Evolutionary conservation across 2,797 vertebrate genomes (phyloP).

Genomic region (Coreius guichenoti): DNA sequence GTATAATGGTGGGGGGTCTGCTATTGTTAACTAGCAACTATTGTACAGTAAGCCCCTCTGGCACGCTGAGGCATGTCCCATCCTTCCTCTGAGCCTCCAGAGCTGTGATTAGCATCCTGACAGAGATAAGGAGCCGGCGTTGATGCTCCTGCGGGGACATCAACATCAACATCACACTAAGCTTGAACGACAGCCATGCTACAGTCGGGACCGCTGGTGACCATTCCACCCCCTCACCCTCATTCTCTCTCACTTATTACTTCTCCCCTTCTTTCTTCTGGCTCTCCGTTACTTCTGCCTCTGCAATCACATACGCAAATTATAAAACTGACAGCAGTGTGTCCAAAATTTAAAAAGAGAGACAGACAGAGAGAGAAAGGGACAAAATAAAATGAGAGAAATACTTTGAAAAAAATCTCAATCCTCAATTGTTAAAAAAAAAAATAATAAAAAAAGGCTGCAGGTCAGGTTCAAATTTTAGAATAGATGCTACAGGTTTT

Average conservation of each 20-base stretch:
- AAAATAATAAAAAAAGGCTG: background rate
- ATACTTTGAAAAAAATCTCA: background rate
- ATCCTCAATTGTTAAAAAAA: background rate
- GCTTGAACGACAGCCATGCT: slow-evolving; percentile 43
- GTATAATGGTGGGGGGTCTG: background rate
- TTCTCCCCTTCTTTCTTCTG: slow-evolving; percentile 24
- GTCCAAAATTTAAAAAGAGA: background rate
- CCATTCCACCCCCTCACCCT: background rate
- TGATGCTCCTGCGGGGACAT: slow-evolving; percentile 39
- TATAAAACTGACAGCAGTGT: slow-evolving; percentile 31
- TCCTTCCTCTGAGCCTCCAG: slow-evolving; percentile 43
- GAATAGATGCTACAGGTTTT: background rate
- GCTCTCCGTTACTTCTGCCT: slow-evolving; percentile 19
- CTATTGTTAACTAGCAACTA: slow-evolving; percentile 33
- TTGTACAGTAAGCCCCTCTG: slow-evolving; percentile 35
- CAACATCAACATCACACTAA: slow-evolving; percentile 63
- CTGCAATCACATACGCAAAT: slow-evolving; percentile 27
- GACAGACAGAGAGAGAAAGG: background rate
- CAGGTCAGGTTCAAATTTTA: background rate
- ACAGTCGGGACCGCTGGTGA: slow-evolving; percentile 24
- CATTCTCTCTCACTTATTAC: slow-evolving; percentile 15
- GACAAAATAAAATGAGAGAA: background rate
- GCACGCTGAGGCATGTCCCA: slow-evolving; percentile 40
- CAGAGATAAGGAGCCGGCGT: slow-evolving; percentile 38
- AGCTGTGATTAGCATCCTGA: slow-evolving; percentile 55